These are phyloP conservation scores for Xiphophorus hellerii DNA, from an alignment of 2,113 vertebrate genomes.

Conservation along the genomic window DNA sequence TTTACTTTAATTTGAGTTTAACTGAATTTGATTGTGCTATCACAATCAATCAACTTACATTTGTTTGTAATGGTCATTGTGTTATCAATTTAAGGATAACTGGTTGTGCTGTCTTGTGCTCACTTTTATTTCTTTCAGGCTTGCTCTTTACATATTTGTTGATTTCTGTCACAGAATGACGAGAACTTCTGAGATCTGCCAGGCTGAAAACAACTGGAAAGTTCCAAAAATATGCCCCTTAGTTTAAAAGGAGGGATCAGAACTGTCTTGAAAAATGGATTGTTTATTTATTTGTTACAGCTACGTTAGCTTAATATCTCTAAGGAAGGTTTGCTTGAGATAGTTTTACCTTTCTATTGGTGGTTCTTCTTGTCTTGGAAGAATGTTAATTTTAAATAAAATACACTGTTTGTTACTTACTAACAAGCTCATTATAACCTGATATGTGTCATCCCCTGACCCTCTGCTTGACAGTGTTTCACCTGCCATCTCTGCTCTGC, in stretches of 20 bases:
- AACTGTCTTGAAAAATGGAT: not conserved
- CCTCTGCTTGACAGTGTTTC: slow-evolving; percentile 8
- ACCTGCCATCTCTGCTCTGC: slow-evolving; percentile 9
- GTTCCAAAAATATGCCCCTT: not conserved
- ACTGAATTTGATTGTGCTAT: too few relatives aligned
- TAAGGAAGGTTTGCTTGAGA: not conserved
- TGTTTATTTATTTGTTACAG: not conserved
- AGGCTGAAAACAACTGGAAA: too few relatives aligned
- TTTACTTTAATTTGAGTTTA: too few relatives aligned
- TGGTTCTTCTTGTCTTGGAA: not conserved
- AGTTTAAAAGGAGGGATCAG: not conserved
- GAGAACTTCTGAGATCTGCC: too few relatives aligned
- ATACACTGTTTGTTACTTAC: slow-evolving; percentile 17
- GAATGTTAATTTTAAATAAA: not conserved
- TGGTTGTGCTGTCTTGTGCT: not conserved
- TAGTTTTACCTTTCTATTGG: not conserved
- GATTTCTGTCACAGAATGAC: not conserved
- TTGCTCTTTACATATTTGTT: not conserved
- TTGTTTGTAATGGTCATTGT: too few relatives aligned
- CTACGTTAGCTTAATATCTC: not conserved
- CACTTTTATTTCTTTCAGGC: too few relatives aligned
- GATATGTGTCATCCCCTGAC: not conserved
- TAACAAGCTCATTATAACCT: slow-evolving; percentile 11
- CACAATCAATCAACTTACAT: too few relatives aligned
- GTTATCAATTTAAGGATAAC: not conserved